Base-by-base conservation (phyloP, 2,113 vertebrate species). In the Vulpes lagopus region DNA sequence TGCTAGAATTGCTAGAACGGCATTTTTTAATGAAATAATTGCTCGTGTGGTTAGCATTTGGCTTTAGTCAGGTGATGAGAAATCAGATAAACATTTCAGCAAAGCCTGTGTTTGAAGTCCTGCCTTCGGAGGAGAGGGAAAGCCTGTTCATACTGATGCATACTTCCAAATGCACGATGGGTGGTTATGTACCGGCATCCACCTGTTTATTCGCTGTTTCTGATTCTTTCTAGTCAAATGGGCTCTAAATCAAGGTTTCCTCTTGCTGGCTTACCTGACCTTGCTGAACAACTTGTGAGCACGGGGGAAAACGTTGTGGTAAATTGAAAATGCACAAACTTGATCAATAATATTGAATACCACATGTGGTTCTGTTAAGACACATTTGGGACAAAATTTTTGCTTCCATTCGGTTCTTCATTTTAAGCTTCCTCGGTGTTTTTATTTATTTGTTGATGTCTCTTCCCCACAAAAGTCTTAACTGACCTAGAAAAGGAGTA, bases 51-150 rank as follows among this genome's bases (percentile, higher is more conserved):
- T 95, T 97, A 71, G 8, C 30, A 82, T 92, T 94, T 88, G 79
- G 11, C 35, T 97, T 98, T 76, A 97, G 43, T 98, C 85, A 95
- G 84, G 79, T 95, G 92, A 49, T 91, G 94, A 97, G 79, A 87
- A 74, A 97, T 80, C 96, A 89, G 84, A 81, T 97, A 96, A 97
- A 82, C 16, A 86, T 91, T 98, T 85, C 84, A 95, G 43, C 32
- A 62, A 20, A 27, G 7, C 43, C 76, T 98, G 8, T 30, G 3
- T 83, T 23, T 55, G 73, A 74, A 97, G 80, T 97, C 94, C 55
- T 95, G 32, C 57, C 65, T 11, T 32, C 32, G 64, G n/a, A 94
- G 94, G 95, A 92, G 82, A 96, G 95, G 85, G 83, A 97, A 98
- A 98, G 87, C 38, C 79, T 27, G 84, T 91, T 98, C 73, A 89